Evolutionary conservation across 1,140 invertebrate genomes (phyloP), one percentile per base, ranked within the genome.

Genomic region (Onthophagus taurus): DNA sequence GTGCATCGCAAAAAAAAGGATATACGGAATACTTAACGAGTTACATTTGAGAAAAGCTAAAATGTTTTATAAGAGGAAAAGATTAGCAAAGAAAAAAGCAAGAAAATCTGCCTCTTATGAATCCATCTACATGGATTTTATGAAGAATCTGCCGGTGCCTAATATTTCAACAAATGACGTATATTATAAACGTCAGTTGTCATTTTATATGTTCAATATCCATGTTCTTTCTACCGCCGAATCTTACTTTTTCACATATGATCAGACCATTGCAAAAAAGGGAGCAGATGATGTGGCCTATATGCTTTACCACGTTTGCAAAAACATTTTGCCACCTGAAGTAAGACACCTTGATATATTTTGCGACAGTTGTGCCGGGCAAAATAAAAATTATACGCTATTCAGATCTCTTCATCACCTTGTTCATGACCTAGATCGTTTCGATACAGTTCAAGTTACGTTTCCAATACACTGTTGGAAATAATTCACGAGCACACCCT

Each of bases 161-260:
- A 49, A 50, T 31, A 50, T 50, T 26, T 18, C 37, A 12, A 52
- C 41, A 17, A 52, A 52, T 30, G 48, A 51, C 20, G 44, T 52
- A 11, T 52, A 52, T 35, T 51, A 52, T 23, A 52, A 47, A 51
- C 17, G 50, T 16, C 46, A 49, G 31, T 31, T 52, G 26, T 42
- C 24, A 38, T 17, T 51, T 26, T 55, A 48, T 42, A 18, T 18
- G 21, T 59, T 57, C 31, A 59, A 53, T 37, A 47, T 59, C 14
- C 55, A 57, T 41, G 17, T 39, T 26, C n/a, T 26, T 7, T n/a
- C 24, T 26, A 34, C 37, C 21, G 9, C 21, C 11, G 12, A 50
- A 35, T 37, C 33, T 31, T 12, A 46, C 9, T 59, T 57, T 43
- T 55, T 52, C 34, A 26, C 36, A 11, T 59, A 58, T 42, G 31